A percentile compares a stretch with the other conserved stretches of the same genome.
Evolutionary conservation across 2,797 vertebrate genomes (phyloP).

Genomic region (Remorina albescens): DNA sequence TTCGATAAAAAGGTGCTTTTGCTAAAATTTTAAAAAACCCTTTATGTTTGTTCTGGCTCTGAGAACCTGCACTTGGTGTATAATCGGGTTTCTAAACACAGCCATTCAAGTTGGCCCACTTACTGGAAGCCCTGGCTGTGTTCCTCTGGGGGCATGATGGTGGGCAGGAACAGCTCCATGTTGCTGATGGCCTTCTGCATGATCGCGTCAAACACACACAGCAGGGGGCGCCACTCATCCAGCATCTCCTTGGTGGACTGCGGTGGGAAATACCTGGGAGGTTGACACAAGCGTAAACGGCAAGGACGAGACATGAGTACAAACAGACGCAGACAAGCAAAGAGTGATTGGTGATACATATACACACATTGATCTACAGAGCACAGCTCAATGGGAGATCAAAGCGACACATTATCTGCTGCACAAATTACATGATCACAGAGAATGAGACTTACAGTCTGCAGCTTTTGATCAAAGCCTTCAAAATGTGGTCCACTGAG

Average conservation of each 20-base stretch:
- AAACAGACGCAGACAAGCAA: slow-evolving; percentile 43
- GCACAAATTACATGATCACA: slow-evolving; percentile 61
- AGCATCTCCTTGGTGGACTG: slow-evolving; percentile 95
- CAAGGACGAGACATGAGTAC: slow-evolving; percentile 4
- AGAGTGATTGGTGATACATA: slow-evolving; percentile 23
- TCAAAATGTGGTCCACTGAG: slow-evolving; percentile 96
- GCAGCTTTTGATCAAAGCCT: slow-evolving; percentile 97
- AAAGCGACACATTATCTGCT: slow-evolving; percentile 56
- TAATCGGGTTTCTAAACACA: slow-evolving; percentile 27
- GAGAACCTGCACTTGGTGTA: slow-evolving; percentile 29
- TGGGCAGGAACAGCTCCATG: slow-evolving; percentile 97
- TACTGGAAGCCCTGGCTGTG: slow-evolving; percentile 95
- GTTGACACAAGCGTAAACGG: not conserved
- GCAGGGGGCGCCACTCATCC: slow-evolving; percentile 95
- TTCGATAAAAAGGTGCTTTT: slow-evolving; percentile 1
- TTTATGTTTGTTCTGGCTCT: slow-evolving; percentile 38
- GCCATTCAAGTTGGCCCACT: slow-evolving; percentile 62
- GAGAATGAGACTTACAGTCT: slow-evolving; percentile 91
- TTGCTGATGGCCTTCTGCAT: slow-evolving; percentile 98
- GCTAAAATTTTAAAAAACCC: slow-evolving; percentile 23
- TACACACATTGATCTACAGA: slow-evolving; percentile 46
- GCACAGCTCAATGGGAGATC: slow-evolving; percentile 54
- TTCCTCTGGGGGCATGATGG: slow-evolving; percentile 92
- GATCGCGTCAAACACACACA: slow-evolving; percentile 96
- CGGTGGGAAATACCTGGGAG: slow-evolving; percentile 91